Evolutionary conservation across 23 tunicate genomes (phyloP).

Genomic region (Pegea sp.): DNA sequence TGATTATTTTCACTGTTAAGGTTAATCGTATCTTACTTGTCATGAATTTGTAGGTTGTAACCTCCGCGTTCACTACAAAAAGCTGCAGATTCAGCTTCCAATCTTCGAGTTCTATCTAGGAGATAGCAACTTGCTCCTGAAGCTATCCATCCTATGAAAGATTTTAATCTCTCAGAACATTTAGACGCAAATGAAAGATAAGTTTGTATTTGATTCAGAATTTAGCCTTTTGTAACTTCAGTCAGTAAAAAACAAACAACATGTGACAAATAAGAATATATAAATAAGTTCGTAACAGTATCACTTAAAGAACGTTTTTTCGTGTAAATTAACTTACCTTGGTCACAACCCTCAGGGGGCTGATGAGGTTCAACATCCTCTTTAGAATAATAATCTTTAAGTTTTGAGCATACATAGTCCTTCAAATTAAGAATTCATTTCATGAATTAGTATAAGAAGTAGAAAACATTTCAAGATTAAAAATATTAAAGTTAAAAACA

Average conservation of each 20-base stretch:
- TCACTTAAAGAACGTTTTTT: not conserved
- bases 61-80: conserved; percentile 43
- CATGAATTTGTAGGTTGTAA: conserved; percentile 16
- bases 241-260: too few species aligned
- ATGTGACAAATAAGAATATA: too few species aligned
- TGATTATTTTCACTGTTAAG: not conserved
- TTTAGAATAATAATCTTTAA: conserved; percentile 33
- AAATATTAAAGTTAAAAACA: not conserved
- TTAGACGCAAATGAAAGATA: too few species aligned
- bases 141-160: conserved; percentile 58
- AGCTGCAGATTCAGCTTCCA: conserved; percentile 18
- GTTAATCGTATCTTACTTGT: conserved; percentile 32
- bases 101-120: conserved; percentile 26
- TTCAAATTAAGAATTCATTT: not conserved
- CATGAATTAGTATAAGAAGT: too few species aligned
- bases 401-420: conserved; percentile 49
- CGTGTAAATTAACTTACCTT: conserved; percentile 10
- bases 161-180: not conserved
- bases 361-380: conserved; percentile 36
- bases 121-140: conserved; percentile 40
- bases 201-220: too few species aligned
- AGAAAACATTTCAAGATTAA: too few species aligned
- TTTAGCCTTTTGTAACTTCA: too few species aligned
- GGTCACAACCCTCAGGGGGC: conserved; percentile 50
- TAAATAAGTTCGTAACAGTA: too few species aligned